A percentile compares a stretch with the other conserved stretches of the same genome.
These are phyloP conservation scores for Panthera tigris DNA, from an alignment of 2,113 vertebrate genomes.

Conservation along the genomic window DNA sequence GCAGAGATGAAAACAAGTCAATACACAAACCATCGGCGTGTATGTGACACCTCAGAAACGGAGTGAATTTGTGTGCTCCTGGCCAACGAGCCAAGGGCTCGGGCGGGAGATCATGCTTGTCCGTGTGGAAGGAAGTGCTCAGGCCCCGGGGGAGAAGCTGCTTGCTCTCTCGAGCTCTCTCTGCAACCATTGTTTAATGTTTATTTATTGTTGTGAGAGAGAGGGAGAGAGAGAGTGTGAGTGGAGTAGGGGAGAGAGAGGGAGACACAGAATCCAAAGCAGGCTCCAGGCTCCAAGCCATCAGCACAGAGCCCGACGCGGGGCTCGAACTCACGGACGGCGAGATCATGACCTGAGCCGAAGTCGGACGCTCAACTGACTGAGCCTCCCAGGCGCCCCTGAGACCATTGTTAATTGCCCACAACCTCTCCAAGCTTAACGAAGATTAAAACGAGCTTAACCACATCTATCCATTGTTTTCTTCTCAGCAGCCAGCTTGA, in stretches of 20 bases:
- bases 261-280: too few species aligned
- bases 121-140: not conserved
- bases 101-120: not conserved
- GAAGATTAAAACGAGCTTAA: not conserved
- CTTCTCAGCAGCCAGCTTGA: not conserved
- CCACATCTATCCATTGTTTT: not conserved
- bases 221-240: too few species aligned
- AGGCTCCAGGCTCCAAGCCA: too few species aligned
- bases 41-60: rapidly evolving
- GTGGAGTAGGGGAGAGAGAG: too few species aligned
- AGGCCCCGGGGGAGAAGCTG: not conserved
- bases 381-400: too few species aligned
- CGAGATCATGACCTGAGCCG: too few species aligned
- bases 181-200: too few species aligned
- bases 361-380: too few species aligned
- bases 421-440: not conserved
- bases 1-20: not conserved
- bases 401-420: not conserved
- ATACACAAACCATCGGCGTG: too few species aligned
- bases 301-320: too few species aligned
- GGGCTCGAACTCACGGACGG: rapidly evolving
- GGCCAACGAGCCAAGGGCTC: not conserved
- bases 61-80: not conserved
- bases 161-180: rapidly evolving
- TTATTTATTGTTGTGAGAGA: too few species aligned